Base-by-base conservation (phyloP, 1,140 invertebrate genomes). In the Lordiphosa clarofinis region DNA sequence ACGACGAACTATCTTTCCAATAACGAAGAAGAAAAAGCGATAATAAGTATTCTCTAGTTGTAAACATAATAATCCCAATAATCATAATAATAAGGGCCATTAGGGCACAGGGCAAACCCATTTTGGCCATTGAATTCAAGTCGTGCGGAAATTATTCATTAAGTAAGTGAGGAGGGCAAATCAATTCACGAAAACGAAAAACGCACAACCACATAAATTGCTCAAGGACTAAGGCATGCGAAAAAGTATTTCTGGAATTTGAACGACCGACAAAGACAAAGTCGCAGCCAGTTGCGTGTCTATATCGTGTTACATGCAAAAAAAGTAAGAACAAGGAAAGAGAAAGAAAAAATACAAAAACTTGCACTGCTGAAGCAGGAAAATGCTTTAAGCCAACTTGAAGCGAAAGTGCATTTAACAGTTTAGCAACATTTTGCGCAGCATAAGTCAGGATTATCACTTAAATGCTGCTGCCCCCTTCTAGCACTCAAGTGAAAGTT, bases 121-220 rank as follows among this genome's bases (percentile, higher is more conserved):
- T 72, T 81, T 71, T 75, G 57, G 58, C 74, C 61, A 79, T 81
- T 79, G 70, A 74, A 70, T 81, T 75, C 76, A 71, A 75, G 57
- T 81, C 75, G 59, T 72, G 75, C 76, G 75, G 75, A 81, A 81
- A 81, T 81, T 81, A 81, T 81, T 81, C 76, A 81, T 81, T 81
- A 81, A 71, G 54, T 71, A 72, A 49, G 11, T 36, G 33, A 33
- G 13, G 15, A 38, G 69, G 48, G 64, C 65, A 79, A 79, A 79
- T 79, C 74, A 79, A 79, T 79, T 79, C 70, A 79, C 64, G 54
- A 76, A 76, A 24, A 31, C 28, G 28, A 49, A 76, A 76, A 24
- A 31, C 28, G 7, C 28, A 31, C 28, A 69, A 68, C 74, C 56
- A 35, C n/a, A 54, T 56, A 57, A 42, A 24, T 52, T 15, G 28